A percentile compares a stretch with the other conserved stretches of the same genome.
These are phyloP conservation scores for Lipophrys pholis DNA, from an alignment of 2,113 vertebrate species.

Conservation along the genomic window DNA sequence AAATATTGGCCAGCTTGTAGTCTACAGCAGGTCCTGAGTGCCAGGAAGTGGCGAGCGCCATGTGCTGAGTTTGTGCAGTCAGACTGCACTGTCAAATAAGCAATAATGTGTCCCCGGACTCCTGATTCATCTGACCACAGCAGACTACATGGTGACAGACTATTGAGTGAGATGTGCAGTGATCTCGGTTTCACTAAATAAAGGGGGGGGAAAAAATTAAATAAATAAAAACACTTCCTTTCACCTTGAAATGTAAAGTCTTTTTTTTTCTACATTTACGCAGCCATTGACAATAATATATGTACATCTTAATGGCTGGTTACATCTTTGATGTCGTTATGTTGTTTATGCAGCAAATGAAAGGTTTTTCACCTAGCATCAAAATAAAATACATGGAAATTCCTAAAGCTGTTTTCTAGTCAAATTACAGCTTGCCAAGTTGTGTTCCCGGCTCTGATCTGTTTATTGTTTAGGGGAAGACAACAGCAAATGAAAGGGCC, in stretches of 20 bases:
- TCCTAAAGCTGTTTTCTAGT: conserved; percentile 73
- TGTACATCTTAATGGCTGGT: conserved; percentile 71
- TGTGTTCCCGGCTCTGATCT: conserved; percentile 76
- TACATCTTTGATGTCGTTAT: conserved; percentile 57
- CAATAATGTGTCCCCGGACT: conserved; percentile 85
- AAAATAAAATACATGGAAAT: conserved; percentile 76
- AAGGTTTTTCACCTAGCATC: conserved; percentile 54
- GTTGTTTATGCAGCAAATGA: conserved; percentile 61
- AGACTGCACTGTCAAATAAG: conserved; percentile 84
- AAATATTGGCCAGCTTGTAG: conserved; percentile 79
- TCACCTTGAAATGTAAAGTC: conserved; percentile 72
- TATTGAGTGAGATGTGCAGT: conserved; percentile 81
- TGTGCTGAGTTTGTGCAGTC: conserved; percentile 83
- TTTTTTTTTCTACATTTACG: conserved; percentile 37
- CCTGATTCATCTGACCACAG: conserved; percentile 82
- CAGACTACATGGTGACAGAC: conserved; percentile 85
- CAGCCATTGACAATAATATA: conserved; percentile 59
- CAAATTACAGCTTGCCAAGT: conserved; percentile 72
- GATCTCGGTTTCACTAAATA: conserved; percentile 72
- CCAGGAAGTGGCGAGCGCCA: conserved; percentile 81
- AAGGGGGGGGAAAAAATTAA: conserved; percentile 46
- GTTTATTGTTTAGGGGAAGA: conserved; percentile 71
- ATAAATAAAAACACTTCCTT: conserved; percentile 15
- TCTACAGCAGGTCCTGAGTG: conserved; percentile 75
- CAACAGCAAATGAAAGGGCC: conserved; percentile 77